Base-by-base conservation (phyloP, 2,113 vertebrate genomes). In the Paedocypris sp. region DNA sequence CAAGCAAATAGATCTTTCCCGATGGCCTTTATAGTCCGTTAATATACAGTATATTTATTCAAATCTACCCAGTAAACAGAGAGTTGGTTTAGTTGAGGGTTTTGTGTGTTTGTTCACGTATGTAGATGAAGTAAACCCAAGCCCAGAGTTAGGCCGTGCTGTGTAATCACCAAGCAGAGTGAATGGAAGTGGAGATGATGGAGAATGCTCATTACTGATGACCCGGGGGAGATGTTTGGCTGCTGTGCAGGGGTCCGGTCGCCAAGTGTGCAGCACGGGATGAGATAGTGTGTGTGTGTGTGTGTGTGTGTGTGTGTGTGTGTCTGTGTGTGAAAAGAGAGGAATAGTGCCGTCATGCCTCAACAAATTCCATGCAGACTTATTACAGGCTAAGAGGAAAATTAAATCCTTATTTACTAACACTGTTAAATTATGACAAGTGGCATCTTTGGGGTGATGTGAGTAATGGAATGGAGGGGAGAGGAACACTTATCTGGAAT, bases 151-250 rank as follows among this genome's bases (percentile, higher is more conserved):
- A 65, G 59, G 52, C 29, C 8, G 18, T 62, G 62, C 66, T 62
- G 51, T 45, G 56, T 68, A 68, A 67, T 68, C 65, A 53, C 54
- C 61, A 61, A 45, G 38, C 64, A 65, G 53, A 43, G 54, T 53
- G 60, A 60, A 59, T 28, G 22, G 41, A 61, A 53, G 60, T 26
- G 61, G 61, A 62, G 62, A 36, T 76, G 62, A 80, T 75, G 72
- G 70, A 75, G 75, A 60, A 72, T 38, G 26, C 57, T 77, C 71
- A 77, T 83, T 81, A 77, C 70, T 60, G 62, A 31, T 61, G 65
- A 80, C 79, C 81, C 76, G 62, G 73, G 78, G 76, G 80, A 80
- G 73, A 71, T 64, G 48, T 76, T 74, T 80, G 62, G 62, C 67
- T 78, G 62, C 57, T 43, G 42, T 68, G 53, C 66, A 36, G 52